Conservation (phyloP, 2,888 invertebrate genomes). For the Acleris laterana region DNA sequence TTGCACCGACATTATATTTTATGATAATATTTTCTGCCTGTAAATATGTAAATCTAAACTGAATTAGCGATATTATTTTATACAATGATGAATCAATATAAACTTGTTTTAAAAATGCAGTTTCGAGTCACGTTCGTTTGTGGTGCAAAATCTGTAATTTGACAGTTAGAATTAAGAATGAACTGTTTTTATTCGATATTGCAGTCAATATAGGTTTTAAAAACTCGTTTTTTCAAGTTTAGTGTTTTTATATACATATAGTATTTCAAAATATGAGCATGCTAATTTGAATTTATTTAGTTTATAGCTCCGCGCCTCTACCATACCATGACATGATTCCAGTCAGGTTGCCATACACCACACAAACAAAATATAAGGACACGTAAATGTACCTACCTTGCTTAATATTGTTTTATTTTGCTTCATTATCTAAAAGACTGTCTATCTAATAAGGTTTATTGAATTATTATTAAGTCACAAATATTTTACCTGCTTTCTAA, state of each 20-base stretch:
- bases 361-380: conserved; percentile 33
- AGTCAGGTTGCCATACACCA: conserved; percentile 35
- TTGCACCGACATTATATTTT: conserved; percentile 58
- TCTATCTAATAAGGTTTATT: conserved; percentile 77
- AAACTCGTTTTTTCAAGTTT: conserved; percentile 33
- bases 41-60: conserved; percentile 73
- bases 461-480: conserved; percentile 82
- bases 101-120: conserved; percentile 26
- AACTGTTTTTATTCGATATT: conserved; percentile 34
- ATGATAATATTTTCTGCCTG: conserved; percentile 57
- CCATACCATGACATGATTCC: conserved; percentile 36
- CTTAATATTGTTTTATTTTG: conserved; percentile 34
- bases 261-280: conserved; percentile 21
- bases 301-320: conserved; percentile 23
- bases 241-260: not conserved
- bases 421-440: conserved; percentile 75
- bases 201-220: conserved; percentile 39
- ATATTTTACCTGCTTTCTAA: conserved; percentile 70
- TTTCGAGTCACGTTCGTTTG: conserved; percentile 37
- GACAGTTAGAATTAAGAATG: conserved; percentile 36
- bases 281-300: conserved; percentile 27
- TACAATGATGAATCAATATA: conserved; percentile 19
- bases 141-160: conserved; percentile 36
- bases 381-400: conserved; percentile 29
- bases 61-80: conserved; percentile 51